Evolutionary conservation across 2,888 invertebrate species (phyloP).

Genomic region (Atethmia centrago): DNA sequence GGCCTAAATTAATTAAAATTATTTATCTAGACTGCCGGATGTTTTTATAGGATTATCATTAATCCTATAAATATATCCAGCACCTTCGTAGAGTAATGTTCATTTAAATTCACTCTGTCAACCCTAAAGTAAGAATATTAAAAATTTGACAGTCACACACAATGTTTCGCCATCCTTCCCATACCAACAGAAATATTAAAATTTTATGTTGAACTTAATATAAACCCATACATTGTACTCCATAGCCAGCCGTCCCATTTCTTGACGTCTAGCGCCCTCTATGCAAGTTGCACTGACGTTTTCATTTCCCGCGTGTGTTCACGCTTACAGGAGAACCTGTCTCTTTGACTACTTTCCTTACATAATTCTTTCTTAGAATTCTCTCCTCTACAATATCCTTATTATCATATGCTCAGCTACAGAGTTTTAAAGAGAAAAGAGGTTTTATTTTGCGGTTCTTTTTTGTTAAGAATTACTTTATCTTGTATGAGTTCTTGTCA

Average conservation of each 20-base stretch:
- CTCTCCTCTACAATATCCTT: slow-evolving; percentile 49
- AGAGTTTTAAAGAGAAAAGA: slow-evolving; percentile 6
- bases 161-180: no score
- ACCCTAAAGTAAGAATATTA: no score
- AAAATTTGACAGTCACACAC: no score
- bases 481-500: background rate
- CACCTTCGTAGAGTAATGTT: no score
- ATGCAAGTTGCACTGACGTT: slow-evolving; percentile 72
- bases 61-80: no score
- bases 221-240: slow-evolving; percentile 21
- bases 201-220: slow-evolving; percentile 7
- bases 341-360: slow-evolving; percentile 74
- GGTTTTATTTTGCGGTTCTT: slow-evolving; percentile 15
- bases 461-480: slow-evolving; percentile 2
- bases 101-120: no score
- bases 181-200: no score
- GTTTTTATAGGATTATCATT: no score
- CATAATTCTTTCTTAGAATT: slow-evolving; percentile 65
- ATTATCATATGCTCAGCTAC: slow-evolving; percentile 37
- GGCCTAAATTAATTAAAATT: no score
- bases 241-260: slow-evolving; percentile 25
- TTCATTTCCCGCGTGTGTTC: slow-evolving; percentile 81
- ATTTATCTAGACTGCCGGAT: no score
- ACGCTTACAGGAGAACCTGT: slow-evolving; percentile 67
- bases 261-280: slow-evolving; percentile 44